phyloP scores from a whole-genome alignment of 1,140 invertebrate species.

The Choristoneura fumiferana region DNA sequence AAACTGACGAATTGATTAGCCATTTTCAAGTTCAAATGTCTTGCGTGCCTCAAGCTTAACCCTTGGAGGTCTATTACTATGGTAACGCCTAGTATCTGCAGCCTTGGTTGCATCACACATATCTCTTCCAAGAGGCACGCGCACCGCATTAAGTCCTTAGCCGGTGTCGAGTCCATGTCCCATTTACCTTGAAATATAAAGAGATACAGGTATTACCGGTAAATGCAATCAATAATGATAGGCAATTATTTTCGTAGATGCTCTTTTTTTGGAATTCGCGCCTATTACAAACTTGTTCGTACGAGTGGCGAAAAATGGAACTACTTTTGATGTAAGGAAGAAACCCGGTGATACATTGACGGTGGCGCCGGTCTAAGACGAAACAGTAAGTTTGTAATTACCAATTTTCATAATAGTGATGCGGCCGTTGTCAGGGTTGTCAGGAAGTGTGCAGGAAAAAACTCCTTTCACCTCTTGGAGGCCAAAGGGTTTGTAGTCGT shows the following conservation, averaged over 20 bases:
- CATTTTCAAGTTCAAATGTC: slow-evolving; percentile 7
- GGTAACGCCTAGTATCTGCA: slow-evolving; percentile 86
- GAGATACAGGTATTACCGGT: neutral
- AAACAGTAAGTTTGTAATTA: slow-evolving; percentile 27
- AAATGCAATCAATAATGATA: neutral
- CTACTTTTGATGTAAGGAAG: too few relatives aligned
- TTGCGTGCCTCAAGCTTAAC: slow-evolving; percentile 72
- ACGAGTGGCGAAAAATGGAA: too few relatives aligned
- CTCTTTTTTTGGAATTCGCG: too few relatives aligned
- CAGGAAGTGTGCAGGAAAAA: slow-evolving; percentile 51
- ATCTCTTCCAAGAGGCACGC: slow-evolving; percentile 85
- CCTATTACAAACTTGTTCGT: too few relatives aligned
- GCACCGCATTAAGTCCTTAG: slow-evolving; percentile 85
- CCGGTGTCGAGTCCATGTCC: slow-evolving; percentile 81
- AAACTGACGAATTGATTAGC: slow-evolving; percentile 13
- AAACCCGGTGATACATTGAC: too few relatives aligned
- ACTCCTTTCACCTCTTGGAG: slow-evolving; percentile 53
- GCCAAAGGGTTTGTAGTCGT: slow-evolving; percentile 56
- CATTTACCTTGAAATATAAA: slow-evolving; percentile 79
- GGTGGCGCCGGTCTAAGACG: too few relatives aligned
- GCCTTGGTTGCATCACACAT: slow-evolving; percentile 84
- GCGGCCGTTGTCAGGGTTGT: slow-evolving; percentile 53
- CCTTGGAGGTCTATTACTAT: slow-evolving; percentile 86
- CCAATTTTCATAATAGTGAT: slow-evolving; percentile 68
- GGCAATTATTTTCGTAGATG: too few relatives aligned